These are phyloP conservation scores for Microtus richardsoni DNA, from an alignment of 2,113 vertebrate genomes.

Conservation along the genomic window DNA sequence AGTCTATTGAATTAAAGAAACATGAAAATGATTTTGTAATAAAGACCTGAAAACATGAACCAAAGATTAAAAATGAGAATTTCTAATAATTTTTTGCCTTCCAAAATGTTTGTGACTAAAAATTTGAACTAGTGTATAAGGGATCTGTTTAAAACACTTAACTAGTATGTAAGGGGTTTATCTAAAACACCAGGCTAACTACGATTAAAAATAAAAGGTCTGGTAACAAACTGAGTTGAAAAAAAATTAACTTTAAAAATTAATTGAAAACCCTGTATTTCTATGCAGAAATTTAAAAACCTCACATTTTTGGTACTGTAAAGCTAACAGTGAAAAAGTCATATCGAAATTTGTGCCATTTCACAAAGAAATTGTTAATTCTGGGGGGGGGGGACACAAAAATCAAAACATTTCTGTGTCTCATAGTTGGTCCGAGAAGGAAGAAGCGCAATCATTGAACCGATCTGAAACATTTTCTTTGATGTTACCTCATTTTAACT, in stretches of 20 bases:
- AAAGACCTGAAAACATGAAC: conserved; percentile 33
- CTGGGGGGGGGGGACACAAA: not conserved
- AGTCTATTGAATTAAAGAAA: conserved; percentile 53
- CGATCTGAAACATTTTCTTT: conserved; percentile 54
- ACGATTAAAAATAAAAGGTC: not conserved
- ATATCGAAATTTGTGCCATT: not conserved
- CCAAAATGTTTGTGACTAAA: conserved; percentile 15
- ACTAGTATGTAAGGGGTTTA: not conserved
- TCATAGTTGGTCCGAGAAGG: not conserved
- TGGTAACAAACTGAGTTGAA: not conserved
- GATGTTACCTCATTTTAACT: conserved; percentile 28
- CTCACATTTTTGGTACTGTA: conserved; percentile 34
- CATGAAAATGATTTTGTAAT: conserved; percentile 35
- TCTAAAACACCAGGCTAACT: not conserved
- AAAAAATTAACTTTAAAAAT: not conserved
- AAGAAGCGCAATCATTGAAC: conserved; percentile 32
- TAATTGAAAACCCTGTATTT: not conserved
- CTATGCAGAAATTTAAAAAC: not conserved
- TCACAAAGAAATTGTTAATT: conserved; percentile 54
- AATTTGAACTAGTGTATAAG: not conserved
- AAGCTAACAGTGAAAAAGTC: not conserved
- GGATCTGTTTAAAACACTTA: not conserved
- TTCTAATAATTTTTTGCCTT: conserved; percentile 21
- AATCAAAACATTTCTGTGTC: not conserved
- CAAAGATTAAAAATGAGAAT: conserved; percentile 31